phyloP scores from a whole-genome alignment of 2,888 invertebrate species.

The Tribolium freemani region DNA sequence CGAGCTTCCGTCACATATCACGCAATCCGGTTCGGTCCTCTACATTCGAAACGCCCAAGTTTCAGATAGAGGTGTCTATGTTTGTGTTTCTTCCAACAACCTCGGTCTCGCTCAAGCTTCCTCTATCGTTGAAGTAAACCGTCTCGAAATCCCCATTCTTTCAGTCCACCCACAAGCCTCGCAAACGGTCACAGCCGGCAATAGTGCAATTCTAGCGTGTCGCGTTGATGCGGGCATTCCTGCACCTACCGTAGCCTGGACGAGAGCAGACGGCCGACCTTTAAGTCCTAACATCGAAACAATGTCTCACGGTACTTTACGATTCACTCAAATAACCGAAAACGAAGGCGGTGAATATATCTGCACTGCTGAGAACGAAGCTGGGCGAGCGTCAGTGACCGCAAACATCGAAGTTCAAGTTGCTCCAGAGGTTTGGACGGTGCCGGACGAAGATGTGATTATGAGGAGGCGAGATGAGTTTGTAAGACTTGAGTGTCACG shows the following conservation, averaged over 20 bases:
- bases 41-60: constrained; percentile 78
- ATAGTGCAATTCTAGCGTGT: constrained; percentile 83
- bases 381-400: constrained; percentile 79
- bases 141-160: constrained; percentile 86
- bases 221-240: constrained; percentile 83
- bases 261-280: constrained; percentile 77
- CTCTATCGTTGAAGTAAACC: constrained; percentile 86
- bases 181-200: constrained; percentile 77
- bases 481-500: constrained; percentile 82
- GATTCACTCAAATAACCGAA: constrained; percentile 78
- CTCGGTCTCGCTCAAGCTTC: constrained; percentile 76
- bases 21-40: constrained; percentile 73
- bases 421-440: constrained; percentile 75
- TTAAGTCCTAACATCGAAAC: constrained; percentile 77
- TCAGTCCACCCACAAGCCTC: constrained; percentile 82
- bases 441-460: constrained; percentile 72
- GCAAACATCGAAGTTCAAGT: constrained; percentile 80
- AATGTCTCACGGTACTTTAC: constrained; percentile 78
- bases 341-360: constrained; percentile 88
- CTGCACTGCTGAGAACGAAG: constrained; percentile 87
- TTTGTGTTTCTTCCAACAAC: constrained; percentile 80
- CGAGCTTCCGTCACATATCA: constrained; percentile 72
- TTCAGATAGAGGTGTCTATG: constrained; percentile 86
- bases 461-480: constrained; percentile 76
- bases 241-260: constrained; percentile 83